Evolutionary conservation across 2,888 invertebrate species (phyloP).

Genomic region (Tipula lateralis): DNA sequence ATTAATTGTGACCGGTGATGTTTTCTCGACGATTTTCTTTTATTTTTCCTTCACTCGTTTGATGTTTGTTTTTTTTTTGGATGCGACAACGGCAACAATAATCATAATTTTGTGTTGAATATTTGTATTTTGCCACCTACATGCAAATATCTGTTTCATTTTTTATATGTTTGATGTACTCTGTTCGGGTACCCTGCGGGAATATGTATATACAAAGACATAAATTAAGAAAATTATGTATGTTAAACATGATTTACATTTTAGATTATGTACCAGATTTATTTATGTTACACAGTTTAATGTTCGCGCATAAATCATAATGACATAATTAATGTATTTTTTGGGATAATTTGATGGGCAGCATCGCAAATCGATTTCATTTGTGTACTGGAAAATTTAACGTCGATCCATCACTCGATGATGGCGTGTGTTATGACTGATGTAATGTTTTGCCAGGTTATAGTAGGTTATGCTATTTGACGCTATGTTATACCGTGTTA

Average conservation of each 20-base stretch:
- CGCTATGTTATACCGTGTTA: too few species aligned
- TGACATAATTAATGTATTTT: not conserved
- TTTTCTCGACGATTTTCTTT: not conserved
- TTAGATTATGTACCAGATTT: not conserved
- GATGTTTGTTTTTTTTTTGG: not conserved
- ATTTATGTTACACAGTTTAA: not conserved
- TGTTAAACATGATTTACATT: not conserved
- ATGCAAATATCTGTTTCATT: not conserved
- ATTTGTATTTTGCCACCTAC: not conserved
- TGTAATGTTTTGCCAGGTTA: too few species aligned
- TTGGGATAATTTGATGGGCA: not conserved
- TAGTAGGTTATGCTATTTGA: too few species aligned
- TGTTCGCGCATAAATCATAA: not conserved
- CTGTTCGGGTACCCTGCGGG: not conserved
- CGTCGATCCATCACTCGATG: too few species aligned
- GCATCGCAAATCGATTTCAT: too few species aligned
- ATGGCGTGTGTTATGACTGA: too few species aligned
- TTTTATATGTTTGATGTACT: too few species aligned
- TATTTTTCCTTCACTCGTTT: not conserved
- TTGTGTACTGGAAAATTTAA: too few species aligned
- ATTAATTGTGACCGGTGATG: not conserved
- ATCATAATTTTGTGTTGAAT: not conserved
- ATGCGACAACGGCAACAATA: not conserved
- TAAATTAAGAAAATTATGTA: constrained; percentile 3
- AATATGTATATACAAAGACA: not conserved